Evolutionary conservation across 2,113 vertebrate genomes (phyloP), one percentile per base, ranked within the genome.

Genomic region (Psilopogon haemacephalus): DNA sequence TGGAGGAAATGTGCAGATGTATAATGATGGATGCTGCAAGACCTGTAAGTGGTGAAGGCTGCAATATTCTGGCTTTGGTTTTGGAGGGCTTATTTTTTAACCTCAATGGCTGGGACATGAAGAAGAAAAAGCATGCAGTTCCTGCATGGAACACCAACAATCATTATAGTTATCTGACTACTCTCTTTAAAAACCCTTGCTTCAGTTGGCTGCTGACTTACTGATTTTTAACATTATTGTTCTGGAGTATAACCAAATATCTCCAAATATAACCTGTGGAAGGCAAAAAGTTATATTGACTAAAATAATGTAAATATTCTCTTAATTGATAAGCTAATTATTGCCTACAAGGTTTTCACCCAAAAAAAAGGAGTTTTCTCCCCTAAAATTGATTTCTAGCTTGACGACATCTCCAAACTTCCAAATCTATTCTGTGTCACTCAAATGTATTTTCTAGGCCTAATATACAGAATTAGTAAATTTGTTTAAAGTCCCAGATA

Each of bases 21-120:
- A 98, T 88, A 98, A 98, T 55, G 98, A 99, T 80, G 99, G 99
- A 96, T 99, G 99, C 98, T 99, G 99, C 98, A 99, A 97, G 98
- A 99, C 98, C 95, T 99, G 99, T 99, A 98, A 99, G 99, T 99
- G 86, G 93, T 37, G 68, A 96, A 90, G 83, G 93, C 97, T 97
- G 63, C 89, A 89, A 79, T 95, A 63, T 12, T 97, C 94, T 96
- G 87, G 97, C 98, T 98, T 97, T 95, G 84, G 84, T 94, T 97
- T 94, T 94, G 90, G 79, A 96, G n/a, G 82, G 77, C 83, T 97
- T 91, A 12, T 38, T 80, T 75, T 84, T 96, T 97, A 97, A 96
- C 90, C 93, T 96, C 76, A 85, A 64, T 90, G 94, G 94, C 93
- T 96, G 83, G 78, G 88, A 88, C 64, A 77, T 92, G 82, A 93